Evolutionary conservation across 2,888 invertebrate genomes (phyloP).

Genomic region (Belgica antarctica): DNA sequence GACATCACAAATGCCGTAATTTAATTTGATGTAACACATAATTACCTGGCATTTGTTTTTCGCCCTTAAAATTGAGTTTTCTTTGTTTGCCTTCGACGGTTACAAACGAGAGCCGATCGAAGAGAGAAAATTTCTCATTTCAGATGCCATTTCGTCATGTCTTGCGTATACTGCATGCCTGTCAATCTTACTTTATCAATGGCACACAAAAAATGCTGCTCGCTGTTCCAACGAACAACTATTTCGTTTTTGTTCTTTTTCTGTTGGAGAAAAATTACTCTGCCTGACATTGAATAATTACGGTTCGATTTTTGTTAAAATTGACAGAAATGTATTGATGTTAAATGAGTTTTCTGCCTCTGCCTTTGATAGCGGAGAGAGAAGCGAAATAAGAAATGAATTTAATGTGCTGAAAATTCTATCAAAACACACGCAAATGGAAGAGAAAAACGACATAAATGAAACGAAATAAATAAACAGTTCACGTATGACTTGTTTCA

Average conservation of each 20-base stretch:
- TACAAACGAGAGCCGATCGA: background rate
- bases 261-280: conserved; percentile 41
- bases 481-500: conserved; percentile 42
- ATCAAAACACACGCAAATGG: conserved; percentile 29
- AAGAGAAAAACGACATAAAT: conserved; percentile 16
- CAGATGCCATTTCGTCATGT: background rate
- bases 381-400: conserved; percentile 37
- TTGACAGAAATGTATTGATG: conserved; percentile 42
- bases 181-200: conserved; percentile 42
- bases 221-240: conserved; percentile 8
- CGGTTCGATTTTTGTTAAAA: conserved; percentile 43
- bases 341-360: conserved; percentile 38
- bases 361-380: conserved; percentile 33
- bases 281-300: conserved; percentile 41
- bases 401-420: conserved; percentile 41
- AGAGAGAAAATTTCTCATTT: background rate
- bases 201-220: conserved; percentile 16
- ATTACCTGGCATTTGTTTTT: background rate
- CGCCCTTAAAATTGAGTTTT: background rate
- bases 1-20: background rate
- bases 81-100: no score
- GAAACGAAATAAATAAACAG: conserved; percentile 32
- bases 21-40: background rate
- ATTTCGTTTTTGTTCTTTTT: conserved; percentile 20
- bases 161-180: conserved; percentile 24